phyloP scores from a whole-genome alignment of 1,140 invertebrate species.

The Drosophila tani region DNA sequence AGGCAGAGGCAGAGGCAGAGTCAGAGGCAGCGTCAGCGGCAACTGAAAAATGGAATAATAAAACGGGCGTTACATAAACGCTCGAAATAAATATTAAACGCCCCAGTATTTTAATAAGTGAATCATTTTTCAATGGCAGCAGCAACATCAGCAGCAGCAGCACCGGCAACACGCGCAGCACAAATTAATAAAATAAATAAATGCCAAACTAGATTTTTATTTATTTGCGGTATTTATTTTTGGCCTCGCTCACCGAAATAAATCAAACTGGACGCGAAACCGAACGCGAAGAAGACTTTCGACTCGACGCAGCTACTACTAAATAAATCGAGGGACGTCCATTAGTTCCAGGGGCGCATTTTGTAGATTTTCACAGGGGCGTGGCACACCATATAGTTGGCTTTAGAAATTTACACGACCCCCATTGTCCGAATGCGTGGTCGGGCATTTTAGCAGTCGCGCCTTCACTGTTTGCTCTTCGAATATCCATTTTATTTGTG shows the following conservation, averaged over 20 bases:
- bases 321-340: constrained; percentile 18
- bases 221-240: constrained; percentile 75
- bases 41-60: constrained; percentile 62
- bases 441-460: constrained; percentile 50
- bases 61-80: constrained; percentile 75
- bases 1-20: neutral
- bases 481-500: constrained; percentile 53
- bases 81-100: constrained; percentile 74
- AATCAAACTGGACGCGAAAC: constrained; percentile 63
- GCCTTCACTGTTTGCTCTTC: constrained; percentile 59
- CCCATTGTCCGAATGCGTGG: constrained; percentile 49
- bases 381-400: constrained; percentile 61
- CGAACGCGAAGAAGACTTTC: constrained; percentile 40
- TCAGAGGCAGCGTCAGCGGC: neutral
- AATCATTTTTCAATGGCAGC: constrained; percentile 60
- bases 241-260: constrained; percentile 71
- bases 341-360: constrained; percentile 15
- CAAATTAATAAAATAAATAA: constrained; percentile 83
- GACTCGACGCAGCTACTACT: constrained; percentile 10
- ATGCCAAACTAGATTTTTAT: constrained; percentile 63
- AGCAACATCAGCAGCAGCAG: constrained; percentile 28
- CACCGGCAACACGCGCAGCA: constrained; percentile 69
- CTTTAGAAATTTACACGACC: constrained; percentile 74
- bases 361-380: constrained; percentile 25
- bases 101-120: constrained; percentile 59